phyloP scores from a whole-genome alignment of 30 jellyfish, hydroid and myxozoan genomes.

The Pelagia noctiluca region DNA sequence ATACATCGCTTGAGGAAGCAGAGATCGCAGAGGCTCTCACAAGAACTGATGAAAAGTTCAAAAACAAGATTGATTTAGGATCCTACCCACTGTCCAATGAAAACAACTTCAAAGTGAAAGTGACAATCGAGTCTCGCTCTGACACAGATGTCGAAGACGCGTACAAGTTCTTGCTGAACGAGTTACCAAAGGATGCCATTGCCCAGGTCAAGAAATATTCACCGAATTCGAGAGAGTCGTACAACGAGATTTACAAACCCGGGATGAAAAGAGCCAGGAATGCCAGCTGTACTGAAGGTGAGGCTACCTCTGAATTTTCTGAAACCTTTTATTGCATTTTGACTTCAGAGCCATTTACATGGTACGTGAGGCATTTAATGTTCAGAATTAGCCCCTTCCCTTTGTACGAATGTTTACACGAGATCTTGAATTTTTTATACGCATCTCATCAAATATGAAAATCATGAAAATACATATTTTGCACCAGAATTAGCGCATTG shows the following conservation, averaged over 20 bases:
- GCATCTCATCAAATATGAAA: too few relatives aligned
- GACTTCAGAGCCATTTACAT: not conserved
- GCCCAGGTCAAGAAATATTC: conserved; percentile 74
- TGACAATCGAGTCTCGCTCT: conserved; percentile 83
- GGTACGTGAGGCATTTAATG: not conserved
- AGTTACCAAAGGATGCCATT: conserved; percentile 65
- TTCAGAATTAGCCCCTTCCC: not conserved
- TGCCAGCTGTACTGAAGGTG: conserved; percentile 64
- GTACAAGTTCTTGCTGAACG: conserved; percentile 54
- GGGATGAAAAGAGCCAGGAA: conserved; percentile 34
- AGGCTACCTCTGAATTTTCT: not conserved
- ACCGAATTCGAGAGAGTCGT: conserved; percentile 80
- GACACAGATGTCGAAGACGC: conserved; percentile 58
- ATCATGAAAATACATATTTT: too few relatives aligned
- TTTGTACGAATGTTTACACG: too few relatives aligned
- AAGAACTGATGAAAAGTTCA: conserved; percentile 44
- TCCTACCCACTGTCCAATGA: conserved; percentile 84
- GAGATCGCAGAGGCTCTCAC: conserved; percentile 69
- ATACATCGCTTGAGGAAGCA: conserved; percentile 76
- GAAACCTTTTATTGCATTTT: too few relatives aligned
- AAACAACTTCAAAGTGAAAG: conserved; percentile 71
- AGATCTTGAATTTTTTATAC: too few relatives aligned
- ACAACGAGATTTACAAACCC: conserved; percentile 66
- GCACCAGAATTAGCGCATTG: too few relatives aligned
- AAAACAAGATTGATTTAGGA: conserved; percentile 73